Base-by-base conservation (phyloP, 2,797 vertebrate genomes). In the Ceryle rudis region DNA sequence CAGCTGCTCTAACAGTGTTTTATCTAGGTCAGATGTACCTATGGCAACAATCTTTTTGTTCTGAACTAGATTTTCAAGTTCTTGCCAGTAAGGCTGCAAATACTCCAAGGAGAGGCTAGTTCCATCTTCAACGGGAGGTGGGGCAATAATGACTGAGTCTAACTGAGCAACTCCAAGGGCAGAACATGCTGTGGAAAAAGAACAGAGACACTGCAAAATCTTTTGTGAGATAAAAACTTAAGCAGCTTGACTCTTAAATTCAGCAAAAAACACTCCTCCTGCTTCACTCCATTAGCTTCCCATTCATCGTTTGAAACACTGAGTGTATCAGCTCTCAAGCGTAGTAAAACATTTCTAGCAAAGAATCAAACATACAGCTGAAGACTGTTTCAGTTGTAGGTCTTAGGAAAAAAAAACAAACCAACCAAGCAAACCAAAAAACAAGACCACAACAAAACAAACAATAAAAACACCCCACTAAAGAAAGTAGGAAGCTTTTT, bases 11-110 rank as follows among this genome's bases (percentile, higher is more conserved):
- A 99, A 93, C 55, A 99, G 97, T 14, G 98, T 97, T 98, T 99
- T 99, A 98, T 99, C 99, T 91, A 99, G 98, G 96, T 99, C 99
- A 4, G 99, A 99, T 31, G 99, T 99, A 57, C 99, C 99, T 70
- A 99, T 99, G 42, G 99, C 99, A 61, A 98, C 98, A 55, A 99
- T 98, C 97, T 98, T 98, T 95, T 98, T 98, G 95, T 97, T 99
- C 88, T 97, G 98, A 88, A 99, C 99, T 67, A 99, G 98, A 86
- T 98, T 98, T 97, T 99, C 99, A 96, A 99, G 98, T 94, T 99
- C 98, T 94, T 98, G 98, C 99, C 99, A 99, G 52, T 98, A 98
- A 25, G 99, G 99, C 81, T 99, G 99, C 95, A 99, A 98, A 97
- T 99, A 98, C 47, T 98, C 98, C 97, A 99, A 93, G 46, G 98